Percentiles rank a stretch among this genome's conserved stretches.
Evolutionary conservation across 2,113 vertebrate genomes (phyloP).

Genomic region (human): GRCh38 chr11:36210001-36210500

Average conservation of each 20-base stretch:
- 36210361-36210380: slow-evolving; percentile 2
- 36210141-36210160: not conserved
- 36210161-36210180: not conserved
- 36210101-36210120: not conserved
- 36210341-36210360: not conserved
- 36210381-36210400: slow-evolving; percentile 26
- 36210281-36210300: not conserved
- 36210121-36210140: not conserved
- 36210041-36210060: not conserved
- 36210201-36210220: not conserved
- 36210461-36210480: not conserved
- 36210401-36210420: not conserved
- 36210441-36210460: not conserved
- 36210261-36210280: not conserved
- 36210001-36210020: not conserved
- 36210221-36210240: not conserved
- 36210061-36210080: not conserved
- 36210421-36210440: slow-evolving; percentile 5
- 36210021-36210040: not conserved
- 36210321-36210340: not conserved
- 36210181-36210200: not conserved
- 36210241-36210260: not conserved
- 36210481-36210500: not conserved
- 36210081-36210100: not conserved
- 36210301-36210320: not conserved